Evolutionary conservation across 2,888 invertebrate genomes (phyloP), one percentile per base, ranked within the genome.

Genomic region (Zelleria hepariella): DNA sequence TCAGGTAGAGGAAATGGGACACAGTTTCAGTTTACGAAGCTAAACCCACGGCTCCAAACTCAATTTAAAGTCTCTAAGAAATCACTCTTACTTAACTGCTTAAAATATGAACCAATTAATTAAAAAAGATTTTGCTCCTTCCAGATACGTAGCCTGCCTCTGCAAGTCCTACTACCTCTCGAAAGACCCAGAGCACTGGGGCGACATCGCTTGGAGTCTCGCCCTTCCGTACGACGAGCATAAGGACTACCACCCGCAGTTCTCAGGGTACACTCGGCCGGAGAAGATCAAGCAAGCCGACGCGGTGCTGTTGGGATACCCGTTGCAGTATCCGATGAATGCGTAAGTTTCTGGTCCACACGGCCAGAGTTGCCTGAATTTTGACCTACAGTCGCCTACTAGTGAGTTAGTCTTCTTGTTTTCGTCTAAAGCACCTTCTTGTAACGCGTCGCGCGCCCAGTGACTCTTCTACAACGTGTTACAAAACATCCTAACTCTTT

Each of bases 231-330:
- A 90, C 67, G 90, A 92, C 61, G 61, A 66, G 0, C 65, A 64
- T 0, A 60, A 77, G n/a, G 84, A 92, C 69, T 92, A 91, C 66
- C 91, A 92, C 67, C 92, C 92, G 0, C 90, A 92, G 70, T 90
- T 86, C 70, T 68, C 77, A 2, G 91, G 88, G 0, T 92, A 91
- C 64, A 64, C 67, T 6, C 68, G 85, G 10, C 82, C 83, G 1
- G 80, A 81, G 0, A 65, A 61, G 26, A 90, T 92, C 42, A 92
- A 92, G 63, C 92, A 92, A 64, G 92, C 92, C 6, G 92, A 92
- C 65, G 90, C 84, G 2, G 86, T 91, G 5, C 73, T 92, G 0
- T 69, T 92, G 0, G 91, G 91, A 0, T 92, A 83, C 65, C 92
- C 92, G 0, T 66, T 92, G 54, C 86, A 89, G 62, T 91, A 90